Conservation (phyloP, 2,797 vertebrate genomes). For the Caiman crocodilus region DNA sequence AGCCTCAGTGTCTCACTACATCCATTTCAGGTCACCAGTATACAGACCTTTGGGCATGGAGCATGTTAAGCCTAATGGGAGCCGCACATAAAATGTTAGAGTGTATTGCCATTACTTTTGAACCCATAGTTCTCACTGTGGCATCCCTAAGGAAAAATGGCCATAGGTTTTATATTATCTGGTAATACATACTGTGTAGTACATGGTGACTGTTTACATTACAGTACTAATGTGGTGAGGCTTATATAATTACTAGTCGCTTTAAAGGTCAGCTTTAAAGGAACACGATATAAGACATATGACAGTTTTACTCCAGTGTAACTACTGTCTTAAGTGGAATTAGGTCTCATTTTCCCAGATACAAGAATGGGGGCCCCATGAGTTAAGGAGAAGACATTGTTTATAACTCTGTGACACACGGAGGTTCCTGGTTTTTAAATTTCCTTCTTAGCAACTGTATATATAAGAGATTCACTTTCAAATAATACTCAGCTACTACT, state of each 20-base stretch:
- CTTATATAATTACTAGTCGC: slow-evolving; percentile 58
- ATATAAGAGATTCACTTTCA: slow-evolving; percentile 1
- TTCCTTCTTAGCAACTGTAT: background rate
- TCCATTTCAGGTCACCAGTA: slow-evolving; percentile 61
- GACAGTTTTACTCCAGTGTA: slow-evolving; percentile 45
- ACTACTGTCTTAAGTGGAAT: slow-evolving; percentile 32
- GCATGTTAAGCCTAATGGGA: slow-evolving; percentile 71
- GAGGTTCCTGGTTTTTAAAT: too few species aligned
- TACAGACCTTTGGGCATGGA: slow-evolving; percentile 61
- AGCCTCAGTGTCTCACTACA: slow-evolving; percentile 32
- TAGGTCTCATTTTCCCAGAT: slow-evolving; percentile 61
- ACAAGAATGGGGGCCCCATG: slow-evolving; percentile 46
- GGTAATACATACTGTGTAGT: slow-evolving; percentile 63
- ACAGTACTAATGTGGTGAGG: slow-evolving; percentile 69
- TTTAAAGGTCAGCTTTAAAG: slow-evolving; percentile 72
- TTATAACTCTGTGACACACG: too few species aligned
- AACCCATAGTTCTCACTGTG: slow-evolving; percentile 59
- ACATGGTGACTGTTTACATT: slow-evolving; percentile 71
- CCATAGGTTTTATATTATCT: slow-evolving; percentile 57
- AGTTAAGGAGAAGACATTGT: slow-evolving; percentile 1
- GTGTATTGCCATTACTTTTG: slow-evolving; percentile 77
- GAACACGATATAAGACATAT: slow-evolving; percentile 42
- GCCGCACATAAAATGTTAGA: slow-evolving; percentile 70
- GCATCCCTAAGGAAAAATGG: slow-evolving; percentile 71
- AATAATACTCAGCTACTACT: background rate